Evolutionary conservation across 1,140 invertebrate species (phyloP).

Genomic region (Apocrypta bakeri): DNA sequence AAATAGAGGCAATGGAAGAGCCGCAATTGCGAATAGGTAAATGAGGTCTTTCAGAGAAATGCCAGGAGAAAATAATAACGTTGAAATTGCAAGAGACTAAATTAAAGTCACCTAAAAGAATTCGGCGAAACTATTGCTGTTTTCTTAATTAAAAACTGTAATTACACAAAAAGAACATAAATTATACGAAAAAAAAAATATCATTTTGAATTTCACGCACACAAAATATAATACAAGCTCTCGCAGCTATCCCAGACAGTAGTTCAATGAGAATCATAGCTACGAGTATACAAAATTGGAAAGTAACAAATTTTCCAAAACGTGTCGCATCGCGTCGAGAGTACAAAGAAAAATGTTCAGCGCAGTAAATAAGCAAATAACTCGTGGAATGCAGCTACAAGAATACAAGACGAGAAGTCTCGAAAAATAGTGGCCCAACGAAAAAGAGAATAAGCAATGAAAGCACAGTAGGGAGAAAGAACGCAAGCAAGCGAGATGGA

Average conservation of each 20-base stretch:
- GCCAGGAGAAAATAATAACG: not conserved
- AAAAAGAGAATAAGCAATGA: conserved; percentile 24
- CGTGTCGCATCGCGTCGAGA: not conserved
- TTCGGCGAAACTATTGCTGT: not conserved
- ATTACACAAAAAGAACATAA: no score
- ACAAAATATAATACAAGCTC: no score
- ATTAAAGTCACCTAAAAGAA: not conserved
- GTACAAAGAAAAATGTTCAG: conserved; percentile 18
- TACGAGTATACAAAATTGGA: no score
- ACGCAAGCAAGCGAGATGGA: not conserved
- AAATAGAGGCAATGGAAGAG: not conserved
- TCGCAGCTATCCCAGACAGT: no score
- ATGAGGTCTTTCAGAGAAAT: not conserved
- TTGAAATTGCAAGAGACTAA: not conserved
- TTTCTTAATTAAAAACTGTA: no score
- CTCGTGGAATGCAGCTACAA: not conserved
- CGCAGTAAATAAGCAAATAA: not conserved
- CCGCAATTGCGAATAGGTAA: not conserved
- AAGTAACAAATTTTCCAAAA: not conserved
- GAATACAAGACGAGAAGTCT: conserved; percentile 13
- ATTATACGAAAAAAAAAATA: no score
- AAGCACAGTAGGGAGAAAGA: conserved; percentile 16
- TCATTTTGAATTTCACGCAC: no score
- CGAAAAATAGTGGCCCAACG: not conserved
- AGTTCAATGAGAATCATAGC: no score